Percentiles rank a stretch among this genome's conserved stretches.
Evolutionary conservation across 2,797 vertebrate species (phyloP).

Genomic region (Urocyon cinereoargenteus): DNA sequence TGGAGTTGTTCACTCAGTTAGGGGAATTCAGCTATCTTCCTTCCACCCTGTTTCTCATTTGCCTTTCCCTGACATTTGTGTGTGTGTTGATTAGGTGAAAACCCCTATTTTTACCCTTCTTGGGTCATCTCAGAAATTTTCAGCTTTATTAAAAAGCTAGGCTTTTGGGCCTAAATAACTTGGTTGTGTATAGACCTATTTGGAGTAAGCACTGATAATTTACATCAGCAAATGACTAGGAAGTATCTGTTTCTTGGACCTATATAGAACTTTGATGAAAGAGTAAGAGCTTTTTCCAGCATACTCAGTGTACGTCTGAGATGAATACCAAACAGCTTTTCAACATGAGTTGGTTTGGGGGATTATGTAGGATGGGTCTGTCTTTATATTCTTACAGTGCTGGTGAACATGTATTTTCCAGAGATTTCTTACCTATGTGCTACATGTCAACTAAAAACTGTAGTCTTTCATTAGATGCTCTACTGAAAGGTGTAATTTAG

Average conservation of each 20-base stretch:
- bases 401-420: constrained; percentile 29
- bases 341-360: neutral
- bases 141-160: neutral
- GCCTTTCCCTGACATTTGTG: neutral
- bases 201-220: constrained; percentile 30
- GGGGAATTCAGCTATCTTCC: neutral
- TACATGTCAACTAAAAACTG: neutral
- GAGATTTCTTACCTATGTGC: neutral
- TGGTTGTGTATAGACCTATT: neutral
- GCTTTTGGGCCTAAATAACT: neutral
- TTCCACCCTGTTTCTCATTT: neutral
- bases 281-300: neutral
- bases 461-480: neutral
- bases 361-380: neutral
- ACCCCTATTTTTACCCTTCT: neutral
- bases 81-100: neutral
- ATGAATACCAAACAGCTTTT: neutral
- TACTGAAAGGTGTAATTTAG: neutral
- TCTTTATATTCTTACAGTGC: neutral
- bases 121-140: constrained; percentile 24
- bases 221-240: neutral
- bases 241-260: neutral
- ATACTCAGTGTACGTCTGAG: neutral
- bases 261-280: neutral
- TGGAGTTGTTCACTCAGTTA: neutral